phyloP scores from a whole-genome alignment of 2,797 vertebrate genomes.

The Zenarchopterus dispar region DNA sequence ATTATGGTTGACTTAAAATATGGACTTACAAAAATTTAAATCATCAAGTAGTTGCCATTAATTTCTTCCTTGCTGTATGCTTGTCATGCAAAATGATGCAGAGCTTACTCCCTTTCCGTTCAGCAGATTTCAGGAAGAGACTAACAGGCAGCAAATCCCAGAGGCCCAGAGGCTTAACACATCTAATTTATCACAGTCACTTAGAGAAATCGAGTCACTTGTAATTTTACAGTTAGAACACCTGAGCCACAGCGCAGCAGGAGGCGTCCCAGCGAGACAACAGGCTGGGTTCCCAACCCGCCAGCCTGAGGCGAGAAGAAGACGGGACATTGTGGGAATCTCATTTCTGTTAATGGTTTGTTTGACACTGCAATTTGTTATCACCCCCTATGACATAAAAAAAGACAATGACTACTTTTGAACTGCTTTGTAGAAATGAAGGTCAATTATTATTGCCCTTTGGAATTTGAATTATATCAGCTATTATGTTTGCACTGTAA shows the following conservation, averaged over 20 bases:
- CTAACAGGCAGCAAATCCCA: conserved; percentile 37
- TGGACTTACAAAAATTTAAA: neutral
- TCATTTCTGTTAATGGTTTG: conserved; percentile 9
- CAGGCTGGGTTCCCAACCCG: neutral
- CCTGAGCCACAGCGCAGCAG: conserved; percentile 33
- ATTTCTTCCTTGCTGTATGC: conserved; percentile 12
- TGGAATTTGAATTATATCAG: neutral
- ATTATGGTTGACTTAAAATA: too few relatives aligned
- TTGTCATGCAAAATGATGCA: conserved; percentile 20
- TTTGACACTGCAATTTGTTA: conserved; percentile 17
- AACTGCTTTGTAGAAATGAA: neutral
- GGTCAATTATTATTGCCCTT: neutral
- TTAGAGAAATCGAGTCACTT: conserved; percentile 59
- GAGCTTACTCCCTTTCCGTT: conserved; percentile 27
- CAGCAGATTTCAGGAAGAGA: conserved; percentile 15
- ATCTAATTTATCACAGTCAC: conserved; percentile 53
- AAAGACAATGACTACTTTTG: conserved; percentile 5
- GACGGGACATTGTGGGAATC: neutral
- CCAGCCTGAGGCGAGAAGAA: neutral
- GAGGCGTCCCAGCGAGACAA: conserved; percentile 38
- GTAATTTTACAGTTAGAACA: conserved; percentile 54
- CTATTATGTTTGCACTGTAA: neutral
- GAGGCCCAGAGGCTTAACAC: conserved; percentile 24
- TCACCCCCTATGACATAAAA: conserved; percentile 25
- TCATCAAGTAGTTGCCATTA: conserved; percentile 4